phyloP scores from a whole-genome alignment of 2,113 vertebrate genomes.

The Reinhardtius hippoglossoides region DNA sequence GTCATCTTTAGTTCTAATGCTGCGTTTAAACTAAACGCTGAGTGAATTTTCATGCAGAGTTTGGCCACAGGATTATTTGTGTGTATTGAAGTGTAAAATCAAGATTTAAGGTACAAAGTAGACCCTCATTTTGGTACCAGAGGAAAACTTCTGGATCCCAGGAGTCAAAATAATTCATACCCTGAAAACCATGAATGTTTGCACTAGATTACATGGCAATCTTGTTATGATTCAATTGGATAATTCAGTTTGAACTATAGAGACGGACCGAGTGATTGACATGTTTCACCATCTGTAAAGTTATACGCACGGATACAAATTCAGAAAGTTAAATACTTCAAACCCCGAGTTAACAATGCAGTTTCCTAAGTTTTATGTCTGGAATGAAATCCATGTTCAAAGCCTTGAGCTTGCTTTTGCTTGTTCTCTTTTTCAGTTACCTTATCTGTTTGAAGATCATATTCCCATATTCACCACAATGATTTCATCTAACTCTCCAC shows the following conservation, averaged over 20 bases:
- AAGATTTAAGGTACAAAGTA: too few relatives aligned
- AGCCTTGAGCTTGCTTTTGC: background rate
- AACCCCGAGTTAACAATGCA: background rate
- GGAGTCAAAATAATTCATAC: too few relatives aligned
- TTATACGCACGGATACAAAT: too few relatives aligned
- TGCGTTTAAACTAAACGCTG: too few relatives aligned
- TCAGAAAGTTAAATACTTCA: background rate
- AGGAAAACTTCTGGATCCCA: too few relatives aligned
- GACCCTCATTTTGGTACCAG: too few relatives aligned
- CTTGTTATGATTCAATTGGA: background rate
- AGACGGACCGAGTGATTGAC: background rate
- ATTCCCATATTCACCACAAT: background rate
- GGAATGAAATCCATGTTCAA: background rate
- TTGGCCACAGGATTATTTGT: background rate
- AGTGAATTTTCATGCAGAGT: background rate
- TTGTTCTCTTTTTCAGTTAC: constrained; percentile 8
- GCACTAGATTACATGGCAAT: background rate
- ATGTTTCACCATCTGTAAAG: background rate
- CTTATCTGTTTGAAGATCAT: constrained; percentile 1
- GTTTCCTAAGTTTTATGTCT: background rate
- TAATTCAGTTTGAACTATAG: background rate
- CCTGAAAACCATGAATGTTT: too few relatives aligned
- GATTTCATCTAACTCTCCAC: constrained; percentile 24
- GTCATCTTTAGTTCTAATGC: too few relatives aligned
- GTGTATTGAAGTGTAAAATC: too few relatives aligned